Evolutionary conservation across 2,113 vertebrate species (phyloP).

Genomic region (Scortum barcoo): DNA sequence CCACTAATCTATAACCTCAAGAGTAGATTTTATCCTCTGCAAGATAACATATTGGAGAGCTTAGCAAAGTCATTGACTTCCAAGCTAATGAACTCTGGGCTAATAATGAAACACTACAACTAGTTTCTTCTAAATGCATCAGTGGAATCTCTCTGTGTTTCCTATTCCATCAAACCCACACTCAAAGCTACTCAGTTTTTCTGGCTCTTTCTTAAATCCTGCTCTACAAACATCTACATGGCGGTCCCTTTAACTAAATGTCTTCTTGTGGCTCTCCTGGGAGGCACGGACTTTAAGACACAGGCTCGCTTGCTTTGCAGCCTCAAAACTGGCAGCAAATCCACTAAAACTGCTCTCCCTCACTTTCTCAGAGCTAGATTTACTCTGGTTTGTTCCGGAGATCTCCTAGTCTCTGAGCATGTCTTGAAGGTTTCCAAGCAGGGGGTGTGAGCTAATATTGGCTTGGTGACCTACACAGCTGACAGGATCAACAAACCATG

Average conservation of each 20-base stretch:
- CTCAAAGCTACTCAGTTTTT: neutral
- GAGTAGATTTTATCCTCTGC: neutral
- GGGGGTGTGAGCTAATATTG: neutral
- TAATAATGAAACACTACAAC: neutral
- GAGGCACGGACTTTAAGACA: slow-evolving; percentile 7
- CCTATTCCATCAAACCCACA: neutral
- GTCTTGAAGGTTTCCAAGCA: neutral
- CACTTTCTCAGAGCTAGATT: slow-evolving; percentile 5
- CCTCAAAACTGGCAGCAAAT: slow-evolving; percentile 22
- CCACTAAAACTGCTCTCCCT: neutral
- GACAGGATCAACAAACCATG: neutral
- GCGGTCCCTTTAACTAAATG: neutral
- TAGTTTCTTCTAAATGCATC: neutral
- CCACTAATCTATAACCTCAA: neutral
- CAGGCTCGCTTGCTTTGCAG: neutral
- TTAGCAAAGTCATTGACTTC: neutral
- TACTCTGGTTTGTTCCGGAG: slow-evolving; percentile 21
- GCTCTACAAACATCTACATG: neutral
- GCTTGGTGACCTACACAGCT: slow-evolving; percentile 8
- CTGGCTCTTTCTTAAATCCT: neutral
- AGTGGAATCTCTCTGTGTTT: neutral
- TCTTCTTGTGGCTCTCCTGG: slow-evolving; percentile 11
- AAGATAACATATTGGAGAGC: neutral
- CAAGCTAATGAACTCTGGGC: neutral
- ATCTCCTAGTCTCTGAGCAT: neutral